Percentiles rank a stretch among this genome's conserved stretches.
Evolutionary conservation across 2,888 invertebrate genomes (phyloP).

Genomic region (Campaea margaritaria): DNA sequence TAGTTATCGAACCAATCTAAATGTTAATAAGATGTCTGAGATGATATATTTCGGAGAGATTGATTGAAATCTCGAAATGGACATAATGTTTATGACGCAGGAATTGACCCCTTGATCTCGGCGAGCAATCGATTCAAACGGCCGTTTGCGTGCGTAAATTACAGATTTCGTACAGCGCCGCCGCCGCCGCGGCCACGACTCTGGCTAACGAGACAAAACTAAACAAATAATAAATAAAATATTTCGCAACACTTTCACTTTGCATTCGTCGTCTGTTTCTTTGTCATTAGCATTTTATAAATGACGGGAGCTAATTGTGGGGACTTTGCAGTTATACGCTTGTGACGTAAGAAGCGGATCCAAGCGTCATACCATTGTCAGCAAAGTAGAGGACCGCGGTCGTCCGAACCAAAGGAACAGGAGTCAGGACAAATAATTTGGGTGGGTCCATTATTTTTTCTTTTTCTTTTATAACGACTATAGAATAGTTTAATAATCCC

Average conservation of each 20-base stretch:
- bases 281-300: slow-evolving; percentile 34
- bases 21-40: no score
- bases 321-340: slow-evolving; percentile 7
- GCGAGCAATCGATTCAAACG: slow-evolving; percentile 23
- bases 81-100: no score
- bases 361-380: neutral
- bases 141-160: slow-evolving; percentile 39
- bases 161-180: slow-evolving; percentile 33
- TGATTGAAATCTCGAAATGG: no score
- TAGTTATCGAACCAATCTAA: neutral
- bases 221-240: slow-evolving; percentile 40
- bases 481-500: no score
- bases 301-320: slow-evolving; percentile 31
- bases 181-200: slow-evolving; percentile 23
- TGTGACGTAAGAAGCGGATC: slow-evolving; percentile 17
- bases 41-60: no score
- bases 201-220: slow-evolving; percentile 19
- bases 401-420: no score
- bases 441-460: no score
- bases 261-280: slow-evolving; percentile 26
- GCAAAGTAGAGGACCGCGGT: no score
- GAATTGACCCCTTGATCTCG: no score
- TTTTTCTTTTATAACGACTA: no score
- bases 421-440: neutral
- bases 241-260: slow-evolving; percentile 49